These are phyloP conservation scores for Menura novaehollandiae DNA, from an alignment of 2,113 vertebrate genomes.

Conservation along the genomic window DNA sequence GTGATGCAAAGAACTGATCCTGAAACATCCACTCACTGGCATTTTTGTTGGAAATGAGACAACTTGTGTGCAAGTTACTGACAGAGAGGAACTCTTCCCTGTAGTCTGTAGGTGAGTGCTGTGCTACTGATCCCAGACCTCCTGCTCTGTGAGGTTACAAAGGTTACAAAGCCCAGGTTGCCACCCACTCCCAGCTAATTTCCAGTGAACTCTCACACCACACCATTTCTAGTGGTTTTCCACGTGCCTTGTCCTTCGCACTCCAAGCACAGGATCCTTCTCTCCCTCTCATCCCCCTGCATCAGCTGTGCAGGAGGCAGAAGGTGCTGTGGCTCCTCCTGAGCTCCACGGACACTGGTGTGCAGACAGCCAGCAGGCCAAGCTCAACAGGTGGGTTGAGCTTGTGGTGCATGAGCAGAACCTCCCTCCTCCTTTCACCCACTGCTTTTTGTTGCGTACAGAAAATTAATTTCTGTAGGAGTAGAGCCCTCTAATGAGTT, in stretches of 20 bases:
- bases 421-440: neutral
- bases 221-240: neutral
- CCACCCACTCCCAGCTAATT: neutral
- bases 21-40: neutral
- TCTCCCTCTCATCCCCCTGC: neutral
- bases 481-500: neutral
- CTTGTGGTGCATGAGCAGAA: rapidly evolving
- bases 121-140: neutral
- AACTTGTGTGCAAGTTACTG: neutral
- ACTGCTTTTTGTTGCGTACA: neutral
- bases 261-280: neutral
- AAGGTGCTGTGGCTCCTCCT: neutral
- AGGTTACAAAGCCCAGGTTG: neutral
- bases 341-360: neutral
- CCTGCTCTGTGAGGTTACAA: neutral
- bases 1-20: neutral
- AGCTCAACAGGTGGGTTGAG: neutral
- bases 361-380: neutral
- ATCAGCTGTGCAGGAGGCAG: neutral
- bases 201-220: neutral
- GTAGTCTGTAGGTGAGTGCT: neutral
- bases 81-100: neutral
- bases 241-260: neutral
- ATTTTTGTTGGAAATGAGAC: neutral
- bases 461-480: neutral